These are phyloP conservation scores for Pyrrhia umbra DNA, from an alignment of 2,888 invertebrate species.

Conservation along the genomic window DNA sequence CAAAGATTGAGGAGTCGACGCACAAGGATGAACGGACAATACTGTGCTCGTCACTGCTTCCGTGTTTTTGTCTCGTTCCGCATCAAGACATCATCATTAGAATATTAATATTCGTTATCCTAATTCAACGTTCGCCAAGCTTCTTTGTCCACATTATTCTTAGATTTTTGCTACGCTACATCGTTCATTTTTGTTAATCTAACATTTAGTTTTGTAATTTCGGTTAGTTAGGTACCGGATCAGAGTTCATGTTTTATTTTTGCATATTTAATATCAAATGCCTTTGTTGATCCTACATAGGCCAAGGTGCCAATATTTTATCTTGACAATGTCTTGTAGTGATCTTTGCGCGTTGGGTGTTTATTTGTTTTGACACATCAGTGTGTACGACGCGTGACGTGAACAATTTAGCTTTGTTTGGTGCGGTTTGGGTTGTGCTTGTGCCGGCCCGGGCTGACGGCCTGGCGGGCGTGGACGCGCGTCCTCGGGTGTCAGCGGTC, in stretches of 20 bases:
- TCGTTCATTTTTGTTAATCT: constrained; percentile 62
- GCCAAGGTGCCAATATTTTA: constrained; percentile 57
- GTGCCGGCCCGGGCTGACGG: no score
- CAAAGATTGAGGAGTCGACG: constrained; percentile 63
- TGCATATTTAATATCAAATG: constrained; percentile 46
- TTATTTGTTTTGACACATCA: constrained; percentile 48
- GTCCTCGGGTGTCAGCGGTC: constrained; percentile 81
- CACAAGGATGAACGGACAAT: constrained; percentile 85
- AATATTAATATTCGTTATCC: constrained; percentile 84
- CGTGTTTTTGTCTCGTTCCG: constrained; percentile 85
- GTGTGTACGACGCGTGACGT: constrained; percentile 34
- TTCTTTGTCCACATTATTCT: constrained; percentile 73
- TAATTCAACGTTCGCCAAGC: constrained; percentile 64
- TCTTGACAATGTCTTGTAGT: constrained; percentile 38
- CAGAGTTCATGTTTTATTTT: constrained; percentile 52
- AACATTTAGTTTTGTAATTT: constrained; percentile 61
- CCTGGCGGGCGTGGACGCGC: constrained; percentile 39
- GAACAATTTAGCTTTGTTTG: constrained; percentile 68
- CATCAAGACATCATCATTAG: constrained; percentile 79
- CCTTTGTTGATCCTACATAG: constrained; percentile 51
- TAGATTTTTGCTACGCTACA: constrained; percentile 65
- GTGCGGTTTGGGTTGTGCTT: constrained; percentile 27
- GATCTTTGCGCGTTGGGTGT: constrained; percentile 33
- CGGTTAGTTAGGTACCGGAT: constrained; percentile 64
- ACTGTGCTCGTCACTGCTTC: constrained; percentile 78